Conservation (phyloP, 2,888 invertebrate species). For the Geotrupes spiniger region DNA sequence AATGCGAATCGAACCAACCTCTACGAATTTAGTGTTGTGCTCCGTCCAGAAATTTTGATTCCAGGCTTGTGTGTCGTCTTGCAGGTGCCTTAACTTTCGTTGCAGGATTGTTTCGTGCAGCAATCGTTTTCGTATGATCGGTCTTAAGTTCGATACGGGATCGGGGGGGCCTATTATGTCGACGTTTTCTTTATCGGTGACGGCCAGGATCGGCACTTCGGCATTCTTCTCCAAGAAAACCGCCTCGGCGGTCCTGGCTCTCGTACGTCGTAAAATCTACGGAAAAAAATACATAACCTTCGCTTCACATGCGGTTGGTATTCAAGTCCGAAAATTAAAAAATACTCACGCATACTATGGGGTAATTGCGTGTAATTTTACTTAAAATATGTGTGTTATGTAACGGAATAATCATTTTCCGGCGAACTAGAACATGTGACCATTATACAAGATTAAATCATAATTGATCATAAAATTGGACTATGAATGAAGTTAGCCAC, state of each 20-base stretch:
- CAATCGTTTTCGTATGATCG: slow-evolving; percentile 63
- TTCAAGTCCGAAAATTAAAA: too few species aligned
- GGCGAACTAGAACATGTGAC: too few species aligned
- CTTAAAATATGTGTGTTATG: too few species aligned
- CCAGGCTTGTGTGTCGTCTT: slow-evolving; percentile 74
- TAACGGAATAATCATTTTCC: too few species aligned
- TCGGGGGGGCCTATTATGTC: slow-evolving; percentile 81
- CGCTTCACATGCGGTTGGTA: too few species aligned
- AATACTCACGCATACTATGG: too few species aligned
- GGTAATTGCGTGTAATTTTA: too few species aligned
- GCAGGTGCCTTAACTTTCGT: slow-evolving; percentile 60
- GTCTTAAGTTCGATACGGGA: slow-evolving; percentile 74
- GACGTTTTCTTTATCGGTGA: slow-evolving; percentile 41
- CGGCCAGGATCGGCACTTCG: slow-evolving; percentile 41
- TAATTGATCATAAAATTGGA: too few species aligned
- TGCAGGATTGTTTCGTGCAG: slow-evolving; percentile 66
- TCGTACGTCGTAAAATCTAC: slow-evolving; percentile 11
- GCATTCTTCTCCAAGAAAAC: slow-evolving; percentile 29
- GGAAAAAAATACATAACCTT: background rate
- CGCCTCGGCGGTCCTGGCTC: slow-evolving; percentile 25
- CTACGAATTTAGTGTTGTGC: slow-evolving; percentile 74
- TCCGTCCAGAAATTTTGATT: slow-evolving; percentile 81
- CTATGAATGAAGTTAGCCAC: too few species aligned
- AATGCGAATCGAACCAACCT: slow-evolving; percentile 59
- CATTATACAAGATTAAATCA: too few species aligned